Evolutionary conservation across 1,140 invertebrate genomes (phyloP), one percentile per base, ranked within the genome.

Genomic region (Leptoteleia sp.): DNA sequence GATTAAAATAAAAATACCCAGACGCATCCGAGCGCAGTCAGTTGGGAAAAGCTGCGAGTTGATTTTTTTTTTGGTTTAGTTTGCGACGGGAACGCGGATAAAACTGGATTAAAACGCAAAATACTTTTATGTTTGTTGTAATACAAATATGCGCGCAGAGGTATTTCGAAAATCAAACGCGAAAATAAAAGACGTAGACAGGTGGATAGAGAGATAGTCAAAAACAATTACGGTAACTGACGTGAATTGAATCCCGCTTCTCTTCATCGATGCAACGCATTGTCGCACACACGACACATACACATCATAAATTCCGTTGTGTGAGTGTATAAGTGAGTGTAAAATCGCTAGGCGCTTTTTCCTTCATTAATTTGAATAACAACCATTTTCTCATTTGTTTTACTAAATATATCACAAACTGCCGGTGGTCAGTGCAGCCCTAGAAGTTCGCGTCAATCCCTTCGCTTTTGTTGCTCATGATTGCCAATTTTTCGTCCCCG

Each of bases 321-420:
- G 73, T 84, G 67, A 82, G 79, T 82, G 76, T 83, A 79, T 82
- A 79, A 76, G 80, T 85, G 68, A 76, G 83, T 87, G 84, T 86
- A 87, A 87, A 86, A 87, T 83, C 84, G 83, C 84, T 86, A 86
- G 83, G 83, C 85, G 83, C 80, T 82, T 83, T 81, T 79, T 82
- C 76, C 71, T 80, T 79, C 81, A 81, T 83, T 83, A 84, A 84
- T 85, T 85, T 84, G 81, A 87, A 87, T 87, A 88, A 89, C 88
- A 88, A 88, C 83, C 86, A 86, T 84, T 83, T 83, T 82, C 64
- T 82, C 67, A 86, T 86, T 86, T 64, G 84, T 88, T 75, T 73
- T 79, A 87, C 85, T 89, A 87, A 86, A 88, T 88, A 88, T 89
- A 89, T 89, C 87, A 89, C 88, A 89, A 89, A 89, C 85, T 87